Percentiles rank a stretch among this genome's conserved stretches.
phyloP scores from a whole-genome alignment of 92 coral and sea anemone species.

The Zoanthus gigantus region DNA sequence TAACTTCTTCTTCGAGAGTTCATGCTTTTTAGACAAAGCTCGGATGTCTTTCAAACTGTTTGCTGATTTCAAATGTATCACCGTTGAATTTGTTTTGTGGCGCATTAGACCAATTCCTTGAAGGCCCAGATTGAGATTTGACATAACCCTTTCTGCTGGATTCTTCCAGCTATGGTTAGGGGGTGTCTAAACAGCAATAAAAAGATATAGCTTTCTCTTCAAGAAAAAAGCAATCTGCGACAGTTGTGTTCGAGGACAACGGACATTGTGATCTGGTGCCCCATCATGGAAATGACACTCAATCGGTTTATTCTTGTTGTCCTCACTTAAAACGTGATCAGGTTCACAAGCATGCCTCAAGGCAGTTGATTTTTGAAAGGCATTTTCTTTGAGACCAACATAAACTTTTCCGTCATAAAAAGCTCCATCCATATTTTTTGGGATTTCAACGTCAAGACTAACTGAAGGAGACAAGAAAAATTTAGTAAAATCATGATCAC shows the following conservation, averaged over 20 bases:
- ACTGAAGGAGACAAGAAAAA: background rate
- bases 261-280: constrained; percentile 30
- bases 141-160: constrained; percentile 45
- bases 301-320: background rate
- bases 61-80: background rate
- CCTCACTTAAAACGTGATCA: background rate
- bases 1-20: background rate
- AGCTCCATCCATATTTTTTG: constrained; percentile 51
- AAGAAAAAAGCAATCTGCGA: constrained; percentile 8
- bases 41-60: background rate
- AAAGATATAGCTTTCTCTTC: constrained; percentile 11
- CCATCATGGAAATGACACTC: constrained; percentile 19
- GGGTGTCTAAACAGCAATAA: constrained; percentile 11
- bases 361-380: constrained; percentile 53
- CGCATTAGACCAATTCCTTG: constrained; percentile 1
- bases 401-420: constrained; percentile 64
- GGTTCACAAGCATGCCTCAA: constrained; percentile 62
- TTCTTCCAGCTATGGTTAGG: constrained; percentile 24
- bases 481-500: constrained; percentile 2
- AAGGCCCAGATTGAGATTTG: constrained; percentile 12
- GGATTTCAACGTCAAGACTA: constrained; percentile 39
- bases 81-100: background rate
- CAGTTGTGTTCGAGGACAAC: background rate
- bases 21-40: background rate
- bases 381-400: constrained; percentile 61